Base-by-base conservation (phyloP, 2,888 invertebrate genomes). In the Esperia sulphurella region DNA sequence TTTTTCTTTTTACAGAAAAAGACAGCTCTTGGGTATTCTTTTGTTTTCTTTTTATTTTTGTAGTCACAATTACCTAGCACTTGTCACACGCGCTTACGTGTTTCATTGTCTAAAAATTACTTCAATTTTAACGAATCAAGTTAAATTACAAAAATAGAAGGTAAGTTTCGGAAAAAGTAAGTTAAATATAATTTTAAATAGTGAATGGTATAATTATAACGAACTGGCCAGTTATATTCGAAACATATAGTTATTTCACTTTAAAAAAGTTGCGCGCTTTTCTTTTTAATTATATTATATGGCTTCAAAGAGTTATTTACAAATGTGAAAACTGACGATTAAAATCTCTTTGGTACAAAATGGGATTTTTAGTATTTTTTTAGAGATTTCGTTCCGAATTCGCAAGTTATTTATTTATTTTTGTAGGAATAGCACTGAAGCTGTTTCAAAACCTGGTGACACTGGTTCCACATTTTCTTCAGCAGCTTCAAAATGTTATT, bases 41-140 rank as follows among this genome's bases (percentile, higher is more conserved):
- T 61, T 64, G 59, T 58, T 66, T 68, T 66, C 57, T 55, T 58
- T 57, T 51, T 55, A 51, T 64, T 54, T 54, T 48, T 49, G 43
- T 50, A 49, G 46, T 61, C 71, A 68, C 71, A 77, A 76, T 76
- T 77, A n/a, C n/a, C n/a, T 75, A 72, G 75, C 77, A 78, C 75
- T 78, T 77, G 78, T 75, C 75, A n/a, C n/a, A n/a, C n/a, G 71
- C 63, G 68, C 52, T 66, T 64, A 68, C 66, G 66, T 67, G 71
- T 71, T 72, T 67, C 71, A 65, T 66, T 58, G n/a, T 5, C 10
- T n/a, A n/a, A n/a, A n/a, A n/a, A n/a, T n/a, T n/a, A n/a, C n/a
- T n/a, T n/a, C n/a, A n/a, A n/a, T n/a, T n/a, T n/a, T n/a, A n/a
- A n/a, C n/a, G n/a, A n/a, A n/a, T n/a, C n/a, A n/a, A n/a, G n/a